phyloP scores from a whole-genome alignment of 2,797 vertebrate genomes.

The Buphagus erythrorhynchus region DNA sequence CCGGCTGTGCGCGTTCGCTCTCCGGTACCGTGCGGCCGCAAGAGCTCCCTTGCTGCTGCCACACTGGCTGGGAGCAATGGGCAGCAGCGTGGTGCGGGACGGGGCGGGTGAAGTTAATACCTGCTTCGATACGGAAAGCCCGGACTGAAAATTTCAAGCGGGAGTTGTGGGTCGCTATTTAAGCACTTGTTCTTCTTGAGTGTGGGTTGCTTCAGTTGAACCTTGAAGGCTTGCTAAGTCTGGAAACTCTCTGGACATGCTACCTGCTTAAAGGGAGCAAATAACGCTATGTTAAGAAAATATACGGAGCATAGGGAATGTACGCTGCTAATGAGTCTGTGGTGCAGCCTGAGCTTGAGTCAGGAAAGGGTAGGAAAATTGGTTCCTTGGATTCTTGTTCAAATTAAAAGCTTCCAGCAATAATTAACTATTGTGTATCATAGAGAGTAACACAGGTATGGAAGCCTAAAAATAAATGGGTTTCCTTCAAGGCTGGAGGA shows the following conservation, averaged over 20 bases:
- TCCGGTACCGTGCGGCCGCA: fast-evolving
- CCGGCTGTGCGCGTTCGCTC: neutral
- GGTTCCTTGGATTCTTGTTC: neutral
- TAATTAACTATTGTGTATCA: neutral
- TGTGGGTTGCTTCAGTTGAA: neutral
- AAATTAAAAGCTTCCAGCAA: neutral
- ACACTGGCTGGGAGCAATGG: fast-evolving
- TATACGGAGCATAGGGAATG: fast-evolving
- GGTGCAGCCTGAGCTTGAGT: neutral
- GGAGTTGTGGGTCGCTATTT: neutral
- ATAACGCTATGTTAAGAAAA: neutral
- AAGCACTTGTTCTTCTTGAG: neutral
- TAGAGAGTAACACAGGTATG: neutral
- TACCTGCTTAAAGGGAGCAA: neutral
- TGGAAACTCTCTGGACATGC: neutral
- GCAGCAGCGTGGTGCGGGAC: neutral
- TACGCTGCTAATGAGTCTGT: fast-evolving
- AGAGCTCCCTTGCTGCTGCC: neutral
- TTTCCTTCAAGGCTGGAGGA: neutral
- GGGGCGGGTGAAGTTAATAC: neutral
- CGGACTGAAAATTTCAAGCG: neutral
- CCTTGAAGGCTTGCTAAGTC: neutral
- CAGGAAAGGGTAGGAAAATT: neutral
- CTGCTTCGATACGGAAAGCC: fast-evolving
- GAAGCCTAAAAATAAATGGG: neutral